These are phyloP conservation scores for Dorcus hopei DNA, from an alignment of 2,888 invertebrate species.

Conservation along the genomic window DNA sequence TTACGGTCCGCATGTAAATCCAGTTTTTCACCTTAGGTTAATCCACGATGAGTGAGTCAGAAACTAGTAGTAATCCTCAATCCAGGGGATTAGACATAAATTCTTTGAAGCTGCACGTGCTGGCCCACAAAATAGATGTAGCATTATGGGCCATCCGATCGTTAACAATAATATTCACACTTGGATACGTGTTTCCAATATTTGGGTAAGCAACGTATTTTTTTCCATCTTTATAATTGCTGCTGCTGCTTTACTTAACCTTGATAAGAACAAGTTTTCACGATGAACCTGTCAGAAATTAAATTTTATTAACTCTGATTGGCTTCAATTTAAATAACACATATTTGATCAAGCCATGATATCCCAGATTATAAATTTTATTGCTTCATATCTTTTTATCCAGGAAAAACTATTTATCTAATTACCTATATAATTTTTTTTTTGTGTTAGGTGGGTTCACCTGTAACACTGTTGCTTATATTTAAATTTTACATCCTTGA, in stretches of 20 bases:
- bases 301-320: not conserved
- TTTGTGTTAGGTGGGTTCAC: too few species aligned
- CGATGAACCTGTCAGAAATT: not conserved
- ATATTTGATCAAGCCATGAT: not conserved
- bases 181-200: conserved; percentile 82
- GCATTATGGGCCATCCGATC: conserved; percentile 84
- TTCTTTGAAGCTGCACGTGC: conserved; percentile 68
- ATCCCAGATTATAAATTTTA: too few species aligned
- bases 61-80: conserved; percentile 31
- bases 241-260: not conserved
- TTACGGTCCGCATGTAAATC: too few species aligned
- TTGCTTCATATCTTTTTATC: too few species aligned
- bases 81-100: conserved; percentile 57
- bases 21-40: too few species aligned
- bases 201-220: conserved; percentile 69
- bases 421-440: too few species aligned
- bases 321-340: not conserved
- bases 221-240: not conserved
- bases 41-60: conserved; percentile 13
- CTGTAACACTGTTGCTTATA: too few species aligned
- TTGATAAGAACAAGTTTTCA: not conserved
- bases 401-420: too few species aligned
- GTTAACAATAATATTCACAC: conserved; percentile 76
- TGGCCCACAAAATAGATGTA: conserved; percentile 82
- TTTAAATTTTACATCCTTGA: too few species aligned